A percentile compares a stretch with the other conserved stretches of the same genome.
These are phyloP conservation scores for Orthosia gracilis DNA, from an alignment of 2,888 invertebrate genomes.

Conservation along the genomic window DNA sequence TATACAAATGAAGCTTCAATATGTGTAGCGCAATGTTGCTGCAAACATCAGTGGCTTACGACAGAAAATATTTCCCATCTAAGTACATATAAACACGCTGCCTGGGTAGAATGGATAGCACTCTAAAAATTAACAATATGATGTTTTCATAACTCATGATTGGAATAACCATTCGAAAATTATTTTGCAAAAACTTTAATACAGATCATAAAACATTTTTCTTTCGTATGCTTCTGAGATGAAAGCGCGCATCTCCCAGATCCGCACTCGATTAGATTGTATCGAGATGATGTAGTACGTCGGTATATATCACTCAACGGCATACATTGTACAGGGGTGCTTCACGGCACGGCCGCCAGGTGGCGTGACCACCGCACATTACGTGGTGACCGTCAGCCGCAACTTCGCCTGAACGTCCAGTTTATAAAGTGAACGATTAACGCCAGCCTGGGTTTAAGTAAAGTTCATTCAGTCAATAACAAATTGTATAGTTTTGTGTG, in stretches of 20 bases:
- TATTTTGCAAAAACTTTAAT: background rate
- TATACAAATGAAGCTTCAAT: background rate
- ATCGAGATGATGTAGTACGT: background rate
- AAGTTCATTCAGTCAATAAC: background rate
- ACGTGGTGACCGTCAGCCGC: background rate
- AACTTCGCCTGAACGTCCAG: conserved; percentile 7
- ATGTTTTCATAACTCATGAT: conserved; percentile 1
- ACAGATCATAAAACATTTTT: conserved; percentile 9
- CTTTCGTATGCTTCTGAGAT: conserved; percentile 8
- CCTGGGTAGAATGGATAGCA: background rate
- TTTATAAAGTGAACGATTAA: conserved; percentile 21
- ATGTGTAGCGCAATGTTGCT: no score
- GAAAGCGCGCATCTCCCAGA: background rate
- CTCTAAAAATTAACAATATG: background rate
- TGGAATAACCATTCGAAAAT: background rate
- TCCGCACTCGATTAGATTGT: no score
- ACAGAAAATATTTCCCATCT: no score
- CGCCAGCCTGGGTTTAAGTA: background rate
- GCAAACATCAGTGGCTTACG: background rate
- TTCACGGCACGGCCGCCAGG: background rate
- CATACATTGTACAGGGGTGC: background rate
- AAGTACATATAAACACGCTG: no score
- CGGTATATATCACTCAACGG: background rate
- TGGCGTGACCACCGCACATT: conserved; percentile 13
- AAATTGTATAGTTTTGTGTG: background rate